Conservation (phyloP, 1,140 invertebrate genomes). For the Lordiphosa collinella region DNA sequence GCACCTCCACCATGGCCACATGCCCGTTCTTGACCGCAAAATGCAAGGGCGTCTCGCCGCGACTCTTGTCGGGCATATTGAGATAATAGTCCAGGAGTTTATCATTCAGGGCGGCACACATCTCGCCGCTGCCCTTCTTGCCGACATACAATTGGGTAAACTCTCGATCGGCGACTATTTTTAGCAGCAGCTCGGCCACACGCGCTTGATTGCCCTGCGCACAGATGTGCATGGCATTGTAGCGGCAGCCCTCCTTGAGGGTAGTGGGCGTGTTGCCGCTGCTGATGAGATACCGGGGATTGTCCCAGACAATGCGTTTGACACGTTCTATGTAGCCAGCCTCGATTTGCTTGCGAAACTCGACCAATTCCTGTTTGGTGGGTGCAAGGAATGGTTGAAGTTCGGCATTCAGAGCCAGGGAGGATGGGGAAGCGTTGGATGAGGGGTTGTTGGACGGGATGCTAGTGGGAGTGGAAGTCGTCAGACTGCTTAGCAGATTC, state of each 20-base stretch:
- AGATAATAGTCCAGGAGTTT: slow-evolving; percentile 94
- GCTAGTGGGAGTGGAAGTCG: slow-evolving; percentile 8
- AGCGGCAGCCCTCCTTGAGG: slow-evolving; percentile 90
- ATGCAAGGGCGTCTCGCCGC: slow-evolving; percentile 94
- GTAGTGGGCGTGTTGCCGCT: slow-evolving; percentile 94
- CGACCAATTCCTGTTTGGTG: slow-evolving; percentile 88
- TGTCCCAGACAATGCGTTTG: slow-evolving; percentile 86
- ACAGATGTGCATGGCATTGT: slow-evolving; percentile 93
- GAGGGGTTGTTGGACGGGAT: slow-evolving; percentile 4
- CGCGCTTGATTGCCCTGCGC: slow-evolving; percentile 85
- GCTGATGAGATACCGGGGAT: slow-evolving; percentile 92
- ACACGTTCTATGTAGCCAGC: slow-evolving; percentile 85
- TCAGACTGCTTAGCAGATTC: slow-evolving; percentile 7
- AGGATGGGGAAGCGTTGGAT: slow-evolving; percentile 9
- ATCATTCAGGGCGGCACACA: slow-evolving; percentile 70
- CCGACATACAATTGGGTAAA: slow-evolving; percentile 90
- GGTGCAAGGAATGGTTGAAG: slow-evolving; percentile 81
- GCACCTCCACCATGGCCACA: slow-evolving; percentile 87
- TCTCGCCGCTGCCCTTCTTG: slow-evolving; percentile 82
- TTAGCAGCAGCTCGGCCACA: slow-evolving; percentile 88
- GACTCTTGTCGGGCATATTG: slow-evolving; percentile 95
- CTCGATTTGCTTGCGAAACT: slow-evolving; percentile 89
- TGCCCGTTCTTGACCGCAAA: slow-evolving; percentile 93
- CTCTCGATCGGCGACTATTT: slow-evolving; percentile 85
- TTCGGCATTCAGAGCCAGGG: slow-evolving; percentile 30